Conservation (phyloP, 1,140 invertebrate species). For the Teleopsis dalmanni region DNA sequence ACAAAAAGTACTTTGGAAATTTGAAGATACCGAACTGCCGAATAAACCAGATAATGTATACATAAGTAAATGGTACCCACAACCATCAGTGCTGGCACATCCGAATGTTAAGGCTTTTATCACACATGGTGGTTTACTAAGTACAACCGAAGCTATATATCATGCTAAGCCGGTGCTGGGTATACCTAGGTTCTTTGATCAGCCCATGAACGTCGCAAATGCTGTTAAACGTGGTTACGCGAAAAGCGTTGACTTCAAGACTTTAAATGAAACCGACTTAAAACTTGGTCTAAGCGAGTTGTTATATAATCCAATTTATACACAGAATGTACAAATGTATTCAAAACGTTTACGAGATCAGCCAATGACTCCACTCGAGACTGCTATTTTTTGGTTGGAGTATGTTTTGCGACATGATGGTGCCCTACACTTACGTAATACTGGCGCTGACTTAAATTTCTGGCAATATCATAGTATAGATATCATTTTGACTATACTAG, state of each 20-base stretch:
- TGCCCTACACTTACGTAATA: no score
- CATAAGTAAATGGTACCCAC: conserved; percentile 60
- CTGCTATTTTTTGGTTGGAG: no score
- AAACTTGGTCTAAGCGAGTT: conserved; percentile 31
- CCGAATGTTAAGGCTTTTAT: conserved; percentile 61
- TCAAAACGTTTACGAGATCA: no score
- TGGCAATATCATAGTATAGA: no score
- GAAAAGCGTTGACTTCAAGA: conserved; percentile 34
- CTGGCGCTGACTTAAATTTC: no score
- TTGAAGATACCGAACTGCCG: conserved; percentile 51
- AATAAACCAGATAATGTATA: conserved; percentile 55
- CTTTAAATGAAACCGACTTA: conserved; percentile 37
- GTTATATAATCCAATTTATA: conserved; percentile 36
- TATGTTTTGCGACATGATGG: no score
- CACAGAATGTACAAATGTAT: conserved; percentile 43
- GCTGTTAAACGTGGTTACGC: conserved; percentile 45
- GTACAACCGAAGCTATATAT: conserved; percentile 61
- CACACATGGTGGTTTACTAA: conserved; percentile 62
- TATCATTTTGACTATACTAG: no score
- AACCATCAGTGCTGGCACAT: conserved; percentile 63
- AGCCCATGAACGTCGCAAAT: conserved; percentile 50
- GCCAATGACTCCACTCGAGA: no score
- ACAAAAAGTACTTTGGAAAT: conserved; percentile 61
- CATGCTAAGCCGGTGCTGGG: conserved; percentile 64
- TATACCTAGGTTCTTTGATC: conserved; percentile 59